phyloP scores from a whole-genome alignment of 2,888 invertebrate species.

The Crematogaster levior region DNA sequence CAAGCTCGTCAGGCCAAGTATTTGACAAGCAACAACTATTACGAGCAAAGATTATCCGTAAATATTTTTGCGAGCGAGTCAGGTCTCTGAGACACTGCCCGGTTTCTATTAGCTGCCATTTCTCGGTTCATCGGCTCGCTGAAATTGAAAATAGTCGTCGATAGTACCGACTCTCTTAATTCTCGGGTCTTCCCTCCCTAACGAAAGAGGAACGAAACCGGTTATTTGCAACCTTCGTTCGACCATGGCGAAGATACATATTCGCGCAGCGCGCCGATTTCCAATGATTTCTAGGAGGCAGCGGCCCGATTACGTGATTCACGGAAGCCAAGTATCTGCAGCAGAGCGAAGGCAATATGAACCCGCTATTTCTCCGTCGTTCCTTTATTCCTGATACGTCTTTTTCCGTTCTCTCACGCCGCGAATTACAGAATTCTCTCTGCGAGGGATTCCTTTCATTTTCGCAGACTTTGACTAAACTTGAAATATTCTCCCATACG shows the following conservation, averaged over 20 bases:
- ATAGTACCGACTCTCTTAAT: constrained; percentile 34
- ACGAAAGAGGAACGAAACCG: constrained; percentile 7
- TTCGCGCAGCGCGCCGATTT: constrained; percentile 25
- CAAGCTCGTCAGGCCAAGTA: neutral
- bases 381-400: constrained; percentile 7
- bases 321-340: constrained; percentile 3
- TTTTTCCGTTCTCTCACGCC: neutral
- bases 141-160: constrained; percentile 49
- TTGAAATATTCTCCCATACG: neutral
- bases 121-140: constrained; percentile 36
- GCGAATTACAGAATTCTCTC: constrained; percentile 1
- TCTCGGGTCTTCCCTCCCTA: neutral
- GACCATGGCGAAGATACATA: constrained; percentile 13
- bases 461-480: neutral
- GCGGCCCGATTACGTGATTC: constrained; percentile 42
- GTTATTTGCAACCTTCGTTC: constrained; percentile 40
- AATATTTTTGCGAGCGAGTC: constrained; percentile 36
- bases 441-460: neutral
- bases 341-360: neutral
- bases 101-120: constrained; percentile 35
- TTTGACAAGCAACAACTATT: constrained; percentile 38
- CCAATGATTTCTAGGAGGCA: constrained; percentile 21
- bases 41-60: constrained; percentile 41
- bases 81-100: neutral
- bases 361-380: constrained; percentile 8